Conservation (phyloP, 2,113 vertebrate species). For the Lynx canadensis region DNA sequence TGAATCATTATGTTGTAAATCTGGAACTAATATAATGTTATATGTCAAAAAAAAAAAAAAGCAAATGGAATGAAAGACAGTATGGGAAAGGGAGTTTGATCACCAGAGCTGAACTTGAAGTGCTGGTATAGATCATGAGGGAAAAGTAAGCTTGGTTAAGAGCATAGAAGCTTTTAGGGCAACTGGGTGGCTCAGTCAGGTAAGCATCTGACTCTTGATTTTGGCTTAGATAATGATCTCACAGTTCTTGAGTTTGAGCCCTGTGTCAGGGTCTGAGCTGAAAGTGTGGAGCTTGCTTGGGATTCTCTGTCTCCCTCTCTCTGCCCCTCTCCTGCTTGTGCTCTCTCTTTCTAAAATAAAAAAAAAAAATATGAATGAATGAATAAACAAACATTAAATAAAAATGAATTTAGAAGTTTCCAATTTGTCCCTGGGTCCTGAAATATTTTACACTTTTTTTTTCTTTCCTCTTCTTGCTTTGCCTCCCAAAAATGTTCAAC, state of each 20-base stretch:
- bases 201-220: no score
- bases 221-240: no score
- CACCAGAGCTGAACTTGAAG: not conserved
- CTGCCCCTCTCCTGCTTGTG: no score
- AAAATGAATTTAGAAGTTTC: not conserved
- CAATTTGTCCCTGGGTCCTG: not conserved
- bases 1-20: not conserved
- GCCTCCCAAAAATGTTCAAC: not conserved
- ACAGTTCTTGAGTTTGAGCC: no score
- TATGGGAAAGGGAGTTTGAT: not conserved
- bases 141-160: not conserved
- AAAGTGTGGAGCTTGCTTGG: no score
- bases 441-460: not conserved
- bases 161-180: no score
- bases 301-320: no score
- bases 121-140: not conserved
- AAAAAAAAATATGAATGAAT: no score
- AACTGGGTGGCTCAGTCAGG: no score
- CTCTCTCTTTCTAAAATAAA: no score
- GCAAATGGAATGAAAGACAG: not conserved
- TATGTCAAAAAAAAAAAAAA: not conserved
- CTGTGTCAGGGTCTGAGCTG: no score
- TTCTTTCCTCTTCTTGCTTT: not conserved
- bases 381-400: no score
- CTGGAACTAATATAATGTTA: not conserved